phyloP scores from a whole-genome alignment of 2,888 invertebrate species.

The Orgyia antiqua region DNA sequence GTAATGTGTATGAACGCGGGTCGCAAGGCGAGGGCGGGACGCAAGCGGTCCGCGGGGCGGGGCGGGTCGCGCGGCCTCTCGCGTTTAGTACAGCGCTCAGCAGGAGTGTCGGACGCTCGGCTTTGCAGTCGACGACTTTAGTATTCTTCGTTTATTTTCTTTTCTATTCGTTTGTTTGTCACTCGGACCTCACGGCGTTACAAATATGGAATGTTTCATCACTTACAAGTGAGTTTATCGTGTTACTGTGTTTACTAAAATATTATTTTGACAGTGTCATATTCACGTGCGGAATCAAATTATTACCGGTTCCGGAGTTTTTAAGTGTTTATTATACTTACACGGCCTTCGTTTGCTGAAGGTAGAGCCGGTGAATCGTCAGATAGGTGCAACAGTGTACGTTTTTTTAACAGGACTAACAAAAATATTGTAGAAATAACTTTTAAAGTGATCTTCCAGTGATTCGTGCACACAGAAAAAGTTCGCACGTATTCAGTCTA shows the following conservation, averaged over 20 bases:
- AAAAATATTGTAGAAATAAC: conserved; percentile 48
- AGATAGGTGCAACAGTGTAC: conserved; percentile 51
- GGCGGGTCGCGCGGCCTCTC: conserved; percentile 66
- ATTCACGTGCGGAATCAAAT: conserved; percentile 70
- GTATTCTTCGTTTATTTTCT: conserved; percentile 78
- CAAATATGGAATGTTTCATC: conserved; percentile 53
- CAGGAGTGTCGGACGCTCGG: conserved; percentile 76
- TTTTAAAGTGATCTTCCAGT: conserved; percentile 33
- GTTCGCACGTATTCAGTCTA: conserved; percentile 46
- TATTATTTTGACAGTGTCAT: conserved; percentile 73
- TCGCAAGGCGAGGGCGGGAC: conserved; percentile 54
- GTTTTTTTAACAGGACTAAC: conserved; percentile 37
- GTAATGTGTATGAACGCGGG: conserved; percentile 53
- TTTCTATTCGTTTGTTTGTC: conserved; percentile 77
- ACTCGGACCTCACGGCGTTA: conserved; percentile 50
- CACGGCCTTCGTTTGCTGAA: conserved; percentile 65
- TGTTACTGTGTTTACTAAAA: conserved; percentile 46
- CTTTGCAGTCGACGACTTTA: conserved; percentile 71
- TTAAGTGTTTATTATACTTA: conserved; percentile 68
- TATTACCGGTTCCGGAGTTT: conserved; percentile 74
- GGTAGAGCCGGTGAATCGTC: conserved; percentile 65
- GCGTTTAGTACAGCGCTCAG: conserved; percentile 77
- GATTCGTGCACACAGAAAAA: conserved; percentile 34
- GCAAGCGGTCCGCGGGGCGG: conserved; percentile 50
- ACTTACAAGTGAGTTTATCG: conserved; percentile 49